Evolutionary conservation across 2,797 vertebrate genomes (phyloP).

Genomic region (Furcifer pardalis): DNA sequence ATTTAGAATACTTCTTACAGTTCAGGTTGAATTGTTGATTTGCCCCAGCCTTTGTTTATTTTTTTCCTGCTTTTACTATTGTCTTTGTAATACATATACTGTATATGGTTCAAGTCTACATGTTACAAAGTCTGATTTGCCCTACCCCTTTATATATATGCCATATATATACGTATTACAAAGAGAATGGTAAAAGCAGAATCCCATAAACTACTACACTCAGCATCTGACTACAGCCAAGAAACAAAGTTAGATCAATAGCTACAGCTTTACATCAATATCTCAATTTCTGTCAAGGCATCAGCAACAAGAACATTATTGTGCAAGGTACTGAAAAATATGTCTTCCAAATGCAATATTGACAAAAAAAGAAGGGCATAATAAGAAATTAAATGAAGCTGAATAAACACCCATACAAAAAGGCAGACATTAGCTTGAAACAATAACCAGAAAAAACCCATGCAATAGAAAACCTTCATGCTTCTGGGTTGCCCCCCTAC

Average conservation of each 20-base stretch:
- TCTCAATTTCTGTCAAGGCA: slow-evolving; percentile 65
- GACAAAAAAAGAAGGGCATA: slow-evolving; percentile 61
- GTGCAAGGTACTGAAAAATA: slow-evolving; percentile 55
- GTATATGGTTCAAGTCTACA: too few species aligned
- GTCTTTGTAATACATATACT: too few species aligned
- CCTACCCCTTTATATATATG: background rate
- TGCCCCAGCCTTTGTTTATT: background rate
- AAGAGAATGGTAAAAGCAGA: slow-evolving; percentile 37
- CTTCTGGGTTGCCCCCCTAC: slow-evolving; percentile 8
- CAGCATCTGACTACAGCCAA: slow-evolving; percentile 36
- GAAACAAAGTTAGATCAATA: slow-evolving; percentile 71
- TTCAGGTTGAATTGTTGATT: background rate
- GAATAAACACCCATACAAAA: slow-evolving; percentile 69
- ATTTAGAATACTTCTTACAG: background rate
- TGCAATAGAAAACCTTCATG: slow-evolving; percentile 26
- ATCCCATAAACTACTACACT: slow-evolving; percentile 25
- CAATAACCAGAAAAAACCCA: slow-evolving; percentile 53
- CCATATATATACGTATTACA: too few species aligned
- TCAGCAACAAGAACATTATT: slow-evolving; percentile 53
- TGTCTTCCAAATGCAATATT: slow-evolving; percentile 65
- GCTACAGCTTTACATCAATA: slow-evolving; percentile 64
- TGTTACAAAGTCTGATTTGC: background rate
- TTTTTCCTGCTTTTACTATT: background rate
- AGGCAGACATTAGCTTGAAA: slow-evolving; percentile 58
- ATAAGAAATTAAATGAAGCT: slow-evolving; percentile 76